Conservation (phyloP, 2,888 invertebrate genomes). For the Tanaodytes sp. region DNA sequence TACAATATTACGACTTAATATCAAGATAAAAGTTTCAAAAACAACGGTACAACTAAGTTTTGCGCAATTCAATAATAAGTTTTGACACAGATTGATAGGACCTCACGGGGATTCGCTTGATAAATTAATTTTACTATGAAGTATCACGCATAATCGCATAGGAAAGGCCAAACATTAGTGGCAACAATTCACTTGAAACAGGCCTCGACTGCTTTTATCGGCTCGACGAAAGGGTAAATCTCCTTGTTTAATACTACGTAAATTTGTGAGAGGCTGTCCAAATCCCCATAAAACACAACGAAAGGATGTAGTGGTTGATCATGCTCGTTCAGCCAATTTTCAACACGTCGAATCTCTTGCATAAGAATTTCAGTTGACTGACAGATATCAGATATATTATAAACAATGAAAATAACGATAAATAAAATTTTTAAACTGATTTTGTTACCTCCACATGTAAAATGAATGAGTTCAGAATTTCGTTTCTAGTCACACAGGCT, state of each 20-base stretch:
- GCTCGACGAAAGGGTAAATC: constrained; percentile 14
- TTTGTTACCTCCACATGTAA: constrained; percentile 15
- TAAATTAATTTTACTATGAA: too few species aligned
- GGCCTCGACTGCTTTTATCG: constrained; percentile 21
- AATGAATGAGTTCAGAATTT: constrained; percentile 17
- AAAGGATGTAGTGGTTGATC: constrained; percentile 17
- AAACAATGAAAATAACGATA: neutral
- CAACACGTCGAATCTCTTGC: neutral
- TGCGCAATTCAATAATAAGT: too few species aligned
- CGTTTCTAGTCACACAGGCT: constrained; percentile 1
- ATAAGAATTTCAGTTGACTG: neutral
- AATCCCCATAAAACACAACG: constrained; percentile 13
- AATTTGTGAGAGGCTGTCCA: neutral
- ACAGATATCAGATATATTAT: neutral
- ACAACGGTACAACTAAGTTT: too few species aligned
- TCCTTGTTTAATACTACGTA: constrained; percentile 13
- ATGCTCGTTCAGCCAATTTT: constrained; percentile 4
- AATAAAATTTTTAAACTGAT: neutral
- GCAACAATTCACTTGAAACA: constrained; percentile 32
- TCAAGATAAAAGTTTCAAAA: too few species aligned
- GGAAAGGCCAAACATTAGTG: too few species aligned
- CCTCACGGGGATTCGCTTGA: too few species aligned
- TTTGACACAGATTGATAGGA: too few species aligned
- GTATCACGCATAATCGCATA: too few species aligned
- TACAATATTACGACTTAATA: too few species aligned